Evolutionary conservation across 2,888 invertebrate genomes (phyloP).

Genomic region (Choristoneura rosaceana): DNA sequence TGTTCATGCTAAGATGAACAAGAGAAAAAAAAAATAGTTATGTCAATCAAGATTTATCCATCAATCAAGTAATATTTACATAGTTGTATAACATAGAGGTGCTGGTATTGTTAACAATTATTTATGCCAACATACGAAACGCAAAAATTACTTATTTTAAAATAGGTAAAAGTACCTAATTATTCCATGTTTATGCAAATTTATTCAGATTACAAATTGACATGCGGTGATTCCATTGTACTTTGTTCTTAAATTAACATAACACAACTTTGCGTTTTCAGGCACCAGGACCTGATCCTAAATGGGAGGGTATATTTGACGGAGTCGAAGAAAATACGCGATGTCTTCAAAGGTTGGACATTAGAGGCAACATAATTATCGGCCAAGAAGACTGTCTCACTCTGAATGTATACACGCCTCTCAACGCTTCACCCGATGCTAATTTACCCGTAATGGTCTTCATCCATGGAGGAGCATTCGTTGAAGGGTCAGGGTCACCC

Average conservation of each 20-base stretch:
- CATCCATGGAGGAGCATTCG: constrained; percentile 76
- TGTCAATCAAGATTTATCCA: too few species aligned
- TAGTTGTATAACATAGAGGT: too few species aligned
- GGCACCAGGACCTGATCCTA: constrained; percentile 63
- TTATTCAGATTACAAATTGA: background rate
- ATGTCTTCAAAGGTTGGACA: constrained; percentile 61
- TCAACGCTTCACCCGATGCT: constrained; percentile 47
- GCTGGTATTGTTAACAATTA: too few species aligned
- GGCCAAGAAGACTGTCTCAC: constrained; percentile 67
- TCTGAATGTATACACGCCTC: constrained; percentile 70
- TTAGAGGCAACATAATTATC: constrained; percentile 44
- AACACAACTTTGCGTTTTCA: constrained; percentile 6
- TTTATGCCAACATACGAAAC: too few species aligned
- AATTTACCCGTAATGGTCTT: constrained; percentile 74
- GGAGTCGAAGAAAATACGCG: constrained; percentile 67
- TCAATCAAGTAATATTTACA: too few species aligned
- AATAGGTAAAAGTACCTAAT: too few species aligned
- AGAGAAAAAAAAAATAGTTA: too few species aligned
- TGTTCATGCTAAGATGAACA: too few species aligned
- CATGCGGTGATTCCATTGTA: background rate
- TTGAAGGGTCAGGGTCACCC: constrained; percentile 62
- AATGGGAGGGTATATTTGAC: constrained; percentile 67
- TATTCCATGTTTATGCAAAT: too few species aligned
- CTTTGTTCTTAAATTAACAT: background rate
- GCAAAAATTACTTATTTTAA: too few species aligned